Evolutionary conservation across 2,888 invertebrate genomes (phyloP), one percentile per base, ranked within the genome.

Genomic region (Patella caerulea): DNA sequence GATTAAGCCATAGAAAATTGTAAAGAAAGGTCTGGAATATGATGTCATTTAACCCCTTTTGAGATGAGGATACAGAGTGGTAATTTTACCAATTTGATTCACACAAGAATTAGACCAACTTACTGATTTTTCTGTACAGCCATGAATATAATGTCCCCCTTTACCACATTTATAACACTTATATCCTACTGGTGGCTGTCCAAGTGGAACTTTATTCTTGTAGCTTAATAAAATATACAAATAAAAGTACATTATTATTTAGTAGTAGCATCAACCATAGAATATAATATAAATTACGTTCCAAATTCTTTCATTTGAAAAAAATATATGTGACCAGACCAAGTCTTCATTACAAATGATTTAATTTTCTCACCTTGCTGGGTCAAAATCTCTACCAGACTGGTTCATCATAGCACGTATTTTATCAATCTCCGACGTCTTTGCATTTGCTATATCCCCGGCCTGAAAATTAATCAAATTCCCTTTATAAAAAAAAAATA

Each of bases 341-440:
- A 45, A 5, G 45, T 45, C 45, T 45, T 45, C 9, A 45, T 45
- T 9, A 45, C 45, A 9, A 45, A 45, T 7, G 7, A 5, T 45
- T 45, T 45, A 45, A 45, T 45, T 45, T 45, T 45, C 95, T 94
- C 94, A 99, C 97, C 97, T 97, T 93, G 97, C 96, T 82, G 98
- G 97, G 92, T 98, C 97, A 93, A 98, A 99, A 91, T 98, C 98
- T 91, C 96, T 95, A 55, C 98, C 98, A 54, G 98, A 98, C 92
- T 98, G 98, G 83, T 96, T 94, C 94, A 98, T 98, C 97, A 99
- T 98, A 82, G 97, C 97, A 91, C 95, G 95, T 88, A 99, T 98
- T 93, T 98, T 98, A 90, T 99, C 98, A 90, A 97, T 97, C 93
- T 99, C 99, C 75, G 97, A 96, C 82, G 96, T 96, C 93, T 97